Evolutionary conservation across 1,140 invertebrate genomes (phyloP), one percentile per base, ranked within the genome.

Genomic region (Galendromus occidentalis): DNA sequence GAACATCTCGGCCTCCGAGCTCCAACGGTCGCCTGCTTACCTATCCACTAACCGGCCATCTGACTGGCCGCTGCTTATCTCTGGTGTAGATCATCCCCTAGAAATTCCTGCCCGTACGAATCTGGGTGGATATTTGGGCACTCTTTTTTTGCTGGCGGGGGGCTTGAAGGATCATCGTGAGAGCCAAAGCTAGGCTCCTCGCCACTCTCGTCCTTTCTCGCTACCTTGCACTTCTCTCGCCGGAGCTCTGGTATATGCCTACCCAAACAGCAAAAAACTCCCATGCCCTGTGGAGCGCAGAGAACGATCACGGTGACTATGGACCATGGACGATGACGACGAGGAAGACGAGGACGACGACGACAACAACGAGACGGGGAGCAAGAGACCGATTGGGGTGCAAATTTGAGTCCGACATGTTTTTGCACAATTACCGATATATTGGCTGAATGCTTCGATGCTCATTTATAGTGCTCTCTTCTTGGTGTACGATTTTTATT

Each of bases 391-490:
- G 51, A 17, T 29, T 25, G 22, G 33, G 14, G 51, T 59, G 51
- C 22, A 59, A 29, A 33, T 59, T 25, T 59, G 51, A 29, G 51
- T 59, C 25, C 9, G 51, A 59, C 25, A 33, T 59, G 51, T 59
- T 59, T 59, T 59, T 59, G 51, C 51, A 59, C 51, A 59, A 59
- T 59, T 59, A 59, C 51, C 51, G 51, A 59, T 59, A 59, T 59
- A 59, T 59, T 59, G 51, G 51, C 22, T 59, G 51, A 59, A 59
- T 59, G 51, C 51, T 59, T 59, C 51, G 51, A 59, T 59, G 51
- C 51, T 59, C 51, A 59, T 59, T 59, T 59, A 59, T 59, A 59
- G 51, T 25, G 25, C 33, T 39, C 9, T 39, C 33, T 39, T 9
- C 9, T 39, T 39, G 4, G 4, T 39, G 33, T 6, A 39, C 33